Base-by-base conservation (phyloP, 1,140 invertebrate genomes). In the Asbolus verrucosus region DNA sequence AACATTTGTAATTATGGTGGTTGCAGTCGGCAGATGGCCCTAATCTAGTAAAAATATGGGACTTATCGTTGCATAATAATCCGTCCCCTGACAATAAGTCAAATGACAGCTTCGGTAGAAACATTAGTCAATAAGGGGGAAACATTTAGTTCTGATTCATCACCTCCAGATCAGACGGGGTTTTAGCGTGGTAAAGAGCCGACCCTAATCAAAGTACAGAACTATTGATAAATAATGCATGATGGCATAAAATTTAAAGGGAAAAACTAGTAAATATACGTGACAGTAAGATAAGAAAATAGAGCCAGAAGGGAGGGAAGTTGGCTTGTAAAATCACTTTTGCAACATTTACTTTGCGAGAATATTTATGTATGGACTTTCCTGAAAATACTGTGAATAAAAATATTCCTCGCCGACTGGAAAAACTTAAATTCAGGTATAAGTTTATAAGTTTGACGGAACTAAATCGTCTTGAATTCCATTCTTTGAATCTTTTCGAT, bases 401-500 rank as follows among this genome's bases (percentile, higher is more conserved):
- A 54, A 54, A 54, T 54, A 54, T 54, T 54, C 19, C 14, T 54
- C 46, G 19, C n/a, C 19, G n/a, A 46, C 5, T 46, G 13, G 61
- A 73, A 75, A 75, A 73, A 75, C 71, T 71, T 54, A 67, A 71
- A 39, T 67, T 59, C 59, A 72, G 69, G 69, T 50, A 67, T 70
- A 75, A 66, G 71, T 73, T 73, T 73, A 59, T 67, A 75, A 71
- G 65, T 72, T 72, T 59, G 67, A 68, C 63, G 59, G 59, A 21
- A 66, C 39, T 36, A 54, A 68, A 75, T 69, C 73, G 67, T 69
- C 70, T 27, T 18, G 74, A 76, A 74, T 75, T 76, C 74, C 71
- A 76, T 73, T 76, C 72, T 74, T 65, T 36, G 72, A 75, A 76
- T 74, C 73, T 72, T 72, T 69, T 41, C 73, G 65, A 73, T 72